A percentile compares a stretch with the other conserved stretches of the same genome.
These are phyloP conservation scores for Gibbula magus DNA, from an alignment of 2,888 invertebrate species.

Conservation along the genomic window DNA sequence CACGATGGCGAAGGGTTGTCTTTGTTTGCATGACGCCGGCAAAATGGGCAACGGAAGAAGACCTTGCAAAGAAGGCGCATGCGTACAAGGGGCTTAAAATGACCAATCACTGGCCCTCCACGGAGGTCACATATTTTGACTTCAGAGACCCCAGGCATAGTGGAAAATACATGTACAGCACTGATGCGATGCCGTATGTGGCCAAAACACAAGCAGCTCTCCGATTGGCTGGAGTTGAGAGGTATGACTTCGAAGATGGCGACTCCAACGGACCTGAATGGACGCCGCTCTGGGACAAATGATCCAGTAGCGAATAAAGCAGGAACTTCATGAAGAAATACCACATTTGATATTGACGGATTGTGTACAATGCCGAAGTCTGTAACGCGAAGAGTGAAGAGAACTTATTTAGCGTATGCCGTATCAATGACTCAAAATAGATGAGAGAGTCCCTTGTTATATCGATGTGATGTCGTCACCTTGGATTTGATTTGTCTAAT, in stretches of 20 bases:
- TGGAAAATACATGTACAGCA: too few relatives aligned
- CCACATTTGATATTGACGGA: too few relatives aligned
- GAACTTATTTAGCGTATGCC: too few relatives aligned
- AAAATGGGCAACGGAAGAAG: slow-evolving; percentile 52
- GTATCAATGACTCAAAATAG: too few relatives aligned
- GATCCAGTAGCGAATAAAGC: too few relatives aligned
- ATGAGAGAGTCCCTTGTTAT: too few relatives aligned
- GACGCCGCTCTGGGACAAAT: slow-evolving; percentile 4
- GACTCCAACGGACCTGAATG: slow-evolving; percentile 46
- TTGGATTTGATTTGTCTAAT: too few relatives aligned
- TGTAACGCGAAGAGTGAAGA: too few relatives aligned
- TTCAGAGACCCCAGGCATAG: too few relatives aligned
- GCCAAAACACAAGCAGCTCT: slow-evolving; percentile 49
- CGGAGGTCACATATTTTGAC: slow-evolving; percentile 21
- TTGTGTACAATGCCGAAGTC: too few relatives aligned
- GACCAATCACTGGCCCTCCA: slow-evolving; percentile 59
- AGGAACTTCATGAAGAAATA: too few relatives aligned
- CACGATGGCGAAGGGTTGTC: slow-evolving; percentile 56
- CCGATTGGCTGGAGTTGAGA: slow-evolving; percentile 44
- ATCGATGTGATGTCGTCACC: too few relatives aligned
- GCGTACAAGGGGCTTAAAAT: slow-evolving; percentile 48
- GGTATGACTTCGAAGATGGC: slow-evolving; percentile 54
- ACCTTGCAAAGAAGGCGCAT: slow-evolving; percentile 42
- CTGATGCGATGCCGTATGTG: slow-evolving; percentile 40
- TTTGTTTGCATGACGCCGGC: slow-evolving; percentile 65